Conservation (phyloP, 2,888 invertebrate species). For the Agriotes lineatus region DNA sequence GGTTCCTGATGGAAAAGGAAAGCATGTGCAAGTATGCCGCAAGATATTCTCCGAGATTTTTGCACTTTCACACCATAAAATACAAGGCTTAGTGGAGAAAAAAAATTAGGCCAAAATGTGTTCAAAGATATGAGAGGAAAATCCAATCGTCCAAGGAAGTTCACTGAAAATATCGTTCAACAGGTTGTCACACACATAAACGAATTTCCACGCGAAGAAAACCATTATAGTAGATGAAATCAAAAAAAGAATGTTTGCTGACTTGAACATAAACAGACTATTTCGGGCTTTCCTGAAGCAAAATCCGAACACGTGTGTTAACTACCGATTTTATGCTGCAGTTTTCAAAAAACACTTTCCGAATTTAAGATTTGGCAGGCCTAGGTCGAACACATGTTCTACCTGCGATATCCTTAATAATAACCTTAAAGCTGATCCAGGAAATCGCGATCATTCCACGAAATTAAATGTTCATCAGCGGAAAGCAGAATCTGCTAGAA, state of each 20-base stretch:
- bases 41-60: background rate
- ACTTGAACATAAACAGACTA: conserved; percentile 16
- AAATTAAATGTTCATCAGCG: conserved; percentile 22
- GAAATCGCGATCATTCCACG: background rate
- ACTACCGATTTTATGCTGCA: conserved; percentile 9
- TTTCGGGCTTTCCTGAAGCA: conserved; percentile 12
- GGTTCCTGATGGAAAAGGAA: background rate
- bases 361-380: conserved; percentile 16
- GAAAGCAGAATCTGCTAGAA: conserved; percentile 19
- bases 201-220: conserved; percentile 23
- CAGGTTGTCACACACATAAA: conserved; percentile 1
- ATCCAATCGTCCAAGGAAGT: background rate
- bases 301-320: conserved; percentile 2
- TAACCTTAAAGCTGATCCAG: conserved; percentile 12
- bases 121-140: background rate
- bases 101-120: background rate
- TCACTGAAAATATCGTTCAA: background rate
- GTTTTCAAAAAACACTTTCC: conserved; percentile 23
- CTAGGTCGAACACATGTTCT: conserved; percentile 14
- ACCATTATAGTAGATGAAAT: conserved; percentile 13
- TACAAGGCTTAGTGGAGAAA: background rate
- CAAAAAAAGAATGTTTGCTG: conserved; percentile 20
- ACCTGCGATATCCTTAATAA: conserved; percentile 16
- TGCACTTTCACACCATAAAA: background rate
- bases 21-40: background rate